Percentiles rank a stretch among this genome's conserved stretches.
These are phyloP conservation scores for Neoitamus cyanurus DNA, from an alignment of 2,888 invertebrate genomes.

Conservation along the genomic window DNA sequence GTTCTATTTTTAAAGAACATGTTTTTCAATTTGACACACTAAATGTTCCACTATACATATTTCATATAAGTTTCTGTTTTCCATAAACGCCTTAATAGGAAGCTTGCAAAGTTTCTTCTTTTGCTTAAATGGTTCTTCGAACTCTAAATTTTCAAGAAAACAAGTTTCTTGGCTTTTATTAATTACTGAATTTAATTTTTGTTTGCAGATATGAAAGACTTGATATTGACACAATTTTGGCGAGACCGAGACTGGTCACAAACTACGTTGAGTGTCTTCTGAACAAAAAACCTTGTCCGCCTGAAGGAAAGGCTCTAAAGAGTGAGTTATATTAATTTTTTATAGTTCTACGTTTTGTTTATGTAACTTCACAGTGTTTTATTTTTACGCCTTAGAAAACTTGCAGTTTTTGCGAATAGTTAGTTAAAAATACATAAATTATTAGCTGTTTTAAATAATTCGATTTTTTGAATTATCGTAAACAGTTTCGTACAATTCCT, in stretches of 20 bases:
- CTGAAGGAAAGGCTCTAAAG: constrained; percentile 78
- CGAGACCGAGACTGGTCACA: constrained; percentile 75
- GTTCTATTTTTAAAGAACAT: too few relatives aligned
- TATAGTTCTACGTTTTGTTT: neutral
- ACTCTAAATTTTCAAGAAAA: neutral
- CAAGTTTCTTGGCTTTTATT: neutral
- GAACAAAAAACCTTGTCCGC: constrained; percentile 75
- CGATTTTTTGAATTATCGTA: too few relatives aligned
- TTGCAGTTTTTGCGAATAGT: too few relatives aligned
- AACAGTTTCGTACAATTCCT: too few relatives aligned
- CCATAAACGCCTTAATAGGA: neutral
- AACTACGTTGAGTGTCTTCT: constrained; percentile 79
- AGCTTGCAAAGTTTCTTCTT: neutral
- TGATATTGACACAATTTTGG: constrained; percentile 76
- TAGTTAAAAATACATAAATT: too few relatives aligned
- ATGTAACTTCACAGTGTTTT: too few relatives aligned
- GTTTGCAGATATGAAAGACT: constrained; percentile 74
- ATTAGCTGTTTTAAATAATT: too few relatives aligned
- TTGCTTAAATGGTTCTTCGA: neutral
- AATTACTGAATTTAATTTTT: neutral
- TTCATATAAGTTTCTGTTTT: neutral
- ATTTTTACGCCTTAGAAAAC: too few relatives aligned
- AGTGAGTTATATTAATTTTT: constrained; percentile 70
- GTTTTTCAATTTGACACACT: neutral
- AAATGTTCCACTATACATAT: neutral